Percentiles rank a stretch among this genome's conserved stretches.
phyloP scores from a whole-genome alignment of 2,888 invertebrate genomes.

The Pandemis corylana region DNA sequence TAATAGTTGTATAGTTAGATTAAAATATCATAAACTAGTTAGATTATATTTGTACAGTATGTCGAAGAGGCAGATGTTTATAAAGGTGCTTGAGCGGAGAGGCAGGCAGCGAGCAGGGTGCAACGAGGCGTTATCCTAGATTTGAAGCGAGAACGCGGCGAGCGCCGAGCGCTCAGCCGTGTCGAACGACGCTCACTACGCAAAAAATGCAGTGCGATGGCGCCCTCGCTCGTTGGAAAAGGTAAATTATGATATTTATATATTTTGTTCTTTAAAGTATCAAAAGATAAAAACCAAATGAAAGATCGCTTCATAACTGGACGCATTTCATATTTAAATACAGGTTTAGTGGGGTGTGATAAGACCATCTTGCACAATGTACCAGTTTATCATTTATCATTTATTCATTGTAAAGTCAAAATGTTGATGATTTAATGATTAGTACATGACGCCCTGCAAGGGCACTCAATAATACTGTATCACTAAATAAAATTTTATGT shows the following conservation, averaged over 20 bases:
- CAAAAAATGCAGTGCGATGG: conserved; percentile 26
- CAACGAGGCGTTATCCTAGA: conserved; percentile 56
- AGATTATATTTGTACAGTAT: neutral
- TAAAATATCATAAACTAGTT: neutral
- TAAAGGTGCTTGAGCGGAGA: conserved; percentile 36
- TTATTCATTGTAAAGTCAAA: too few relatives aligned
- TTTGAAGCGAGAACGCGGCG: conserved; percentile 48
- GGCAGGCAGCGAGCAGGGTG: conserved; percentile 51
- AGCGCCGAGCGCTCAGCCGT: conserved; percentile 17
- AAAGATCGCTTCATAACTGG: too few relatives aligned
- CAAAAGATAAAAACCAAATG: too few relatives aligned
- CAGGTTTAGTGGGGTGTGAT: too few relatives aligned
- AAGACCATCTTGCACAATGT: too few relatives aligned
- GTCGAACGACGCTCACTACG: neutral
- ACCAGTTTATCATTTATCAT: too few relatives aligned
- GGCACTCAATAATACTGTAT: too few relatives aligned
- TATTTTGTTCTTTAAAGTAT: too few relatives aligned
- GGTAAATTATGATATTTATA: neutral
- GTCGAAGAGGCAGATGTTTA: conserved; percentile 21
- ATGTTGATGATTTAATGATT: too few relatives aligned
- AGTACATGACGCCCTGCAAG: too few relatives aligned
- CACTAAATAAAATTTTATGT: too few relatives aligned
- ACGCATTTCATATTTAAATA: too few relatives aligned
- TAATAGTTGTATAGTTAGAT: neutral
- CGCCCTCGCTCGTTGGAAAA: neutral